phyloP scores from a whole-genome alignment of 2,113 vertebrate species.

The Callospermophilus lateralis region DNA sequence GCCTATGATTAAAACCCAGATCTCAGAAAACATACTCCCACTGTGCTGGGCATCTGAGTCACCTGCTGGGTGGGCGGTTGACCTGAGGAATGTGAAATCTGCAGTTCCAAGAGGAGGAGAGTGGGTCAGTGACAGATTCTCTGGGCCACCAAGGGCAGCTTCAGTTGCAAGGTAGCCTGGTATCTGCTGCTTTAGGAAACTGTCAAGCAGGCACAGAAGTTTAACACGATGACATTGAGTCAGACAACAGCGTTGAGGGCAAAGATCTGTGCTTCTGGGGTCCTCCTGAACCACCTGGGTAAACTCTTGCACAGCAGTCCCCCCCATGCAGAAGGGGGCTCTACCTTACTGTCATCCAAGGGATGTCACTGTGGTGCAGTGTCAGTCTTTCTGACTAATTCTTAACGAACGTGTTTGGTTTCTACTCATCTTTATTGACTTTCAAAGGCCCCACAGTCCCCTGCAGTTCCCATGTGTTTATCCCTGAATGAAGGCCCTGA shows the following conservation, averaged over 20 bases:
- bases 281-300: fast-evolving
- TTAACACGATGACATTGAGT: fast-evolving
- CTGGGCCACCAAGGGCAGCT: not conserved
- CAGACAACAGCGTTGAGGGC: not conserved
- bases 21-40: not conserved
- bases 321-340: not conserved
- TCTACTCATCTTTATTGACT: not conserved
- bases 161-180: fast-evolving
- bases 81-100: not conserved
- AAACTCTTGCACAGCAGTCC: not conserved
- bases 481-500: not conserved
- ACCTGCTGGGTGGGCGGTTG: not conserved
- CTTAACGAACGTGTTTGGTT: not conserved
- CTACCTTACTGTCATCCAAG: not conserved
- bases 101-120: not conserved
- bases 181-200: not conserved
- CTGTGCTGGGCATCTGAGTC: not conserved
- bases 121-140: not conserved
- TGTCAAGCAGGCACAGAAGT: fast-evolving
- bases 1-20: not conserved
- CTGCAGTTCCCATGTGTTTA: not conserved
- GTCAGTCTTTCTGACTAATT: not conserved
- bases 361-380: not conserved
- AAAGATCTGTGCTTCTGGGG: not conserved
- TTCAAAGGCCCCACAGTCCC: not conserved